Conservation (phyloP, 2,113 vertebrate genomes). For the Mixornis gularis region DNA sequence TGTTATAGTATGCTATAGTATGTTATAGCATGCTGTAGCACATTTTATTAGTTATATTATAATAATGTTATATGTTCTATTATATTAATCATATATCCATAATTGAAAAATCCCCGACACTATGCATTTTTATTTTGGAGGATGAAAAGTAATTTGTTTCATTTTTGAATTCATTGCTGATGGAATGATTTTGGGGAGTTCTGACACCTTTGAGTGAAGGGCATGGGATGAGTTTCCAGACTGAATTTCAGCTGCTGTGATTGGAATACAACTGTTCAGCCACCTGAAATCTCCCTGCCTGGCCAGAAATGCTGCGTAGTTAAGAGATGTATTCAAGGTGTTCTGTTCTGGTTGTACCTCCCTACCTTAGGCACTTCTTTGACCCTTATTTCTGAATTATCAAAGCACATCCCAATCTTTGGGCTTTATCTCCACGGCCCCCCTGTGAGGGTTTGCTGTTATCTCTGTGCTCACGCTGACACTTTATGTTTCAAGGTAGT, state of each 20-base stretch:
- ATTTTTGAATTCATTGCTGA: neutral
- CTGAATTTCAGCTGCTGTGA: neutral
- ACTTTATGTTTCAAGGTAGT: slow-evolving; percentile 56
- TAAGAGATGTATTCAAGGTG: neutral
- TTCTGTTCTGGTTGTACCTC: neutral
- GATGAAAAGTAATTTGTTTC: neutral
- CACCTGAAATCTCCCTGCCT: neutral
- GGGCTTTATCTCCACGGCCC: neutral
- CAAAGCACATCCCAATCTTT: slow-evolving; percentile 7
- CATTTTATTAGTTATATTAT: too few relatives aligned
- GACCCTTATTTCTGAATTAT: slow-evolving; percentile 28
- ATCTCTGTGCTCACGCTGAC: slow-evolving; percentile 13
- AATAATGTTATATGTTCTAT: too few relatives aligned
- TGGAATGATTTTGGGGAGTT: neutral
- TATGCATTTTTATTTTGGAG: neutral
- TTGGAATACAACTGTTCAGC: neutral
- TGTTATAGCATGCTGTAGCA: too few relatives aligned
- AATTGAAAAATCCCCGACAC: neutral
- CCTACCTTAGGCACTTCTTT: neutral
- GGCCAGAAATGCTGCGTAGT: neutral
- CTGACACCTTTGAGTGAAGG: neutral
- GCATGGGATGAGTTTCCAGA: neutral
- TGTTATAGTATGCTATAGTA: too few relatives aligned
- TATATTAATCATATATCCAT: too few relatives aligned
- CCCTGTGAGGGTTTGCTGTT: slow-evolving; percentile 6